Evolutionary conservation across 2,113 vertebrate genomes (phyloP).

Genomic region (Acanthisitta chloris): DNA sequence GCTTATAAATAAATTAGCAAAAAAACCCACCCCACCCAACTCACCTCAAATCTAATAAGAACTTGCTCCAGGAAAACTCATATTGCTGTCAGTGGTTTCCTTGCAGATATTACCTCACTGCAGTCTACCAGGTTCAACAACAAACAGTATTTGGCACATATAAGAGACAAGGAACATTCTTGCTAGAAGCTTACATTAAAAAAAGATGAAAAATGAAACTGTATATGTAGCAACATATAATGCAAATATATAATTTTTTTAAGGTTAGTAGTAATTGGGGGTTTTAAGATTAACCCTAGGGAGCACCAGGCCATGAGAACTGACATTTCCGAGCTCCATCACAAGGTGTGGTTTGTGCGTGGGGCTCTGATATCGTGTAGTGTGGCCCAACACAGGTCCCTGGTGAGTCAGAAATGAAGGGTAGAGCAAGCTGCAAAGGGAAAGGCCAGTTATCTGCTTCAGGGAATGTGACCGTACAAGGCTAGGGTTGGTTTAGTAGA

Average conservation of each 20-base stretch:
- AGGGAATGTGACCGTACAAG: fast-evolving
- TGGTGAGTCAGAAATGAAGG: not conserved
- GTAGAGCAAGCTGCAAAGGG: not conserved
- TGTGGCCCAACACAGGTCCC: fast-evolving
- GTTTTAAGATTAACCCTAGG: not conserved
- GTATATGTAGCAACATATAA: not conserved
- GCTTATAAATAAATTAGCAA: slow-evolving; percentile 9
- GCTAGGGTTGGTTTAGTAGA: not conserved
- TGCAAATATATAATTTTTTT: not conserved
- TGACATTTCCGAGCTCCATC: not conserved
- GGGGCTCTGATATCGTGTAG: not conserved
- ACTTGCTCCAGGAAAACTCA: slow-evolving; percentile 1
- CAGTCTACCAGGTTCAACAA: not conserved
- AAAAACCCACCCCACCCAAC: not conserved
- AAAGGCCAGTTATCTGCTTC: not conserved
- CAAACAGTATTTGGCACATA: not conserved
- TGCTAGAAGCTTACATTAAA: not conserved
- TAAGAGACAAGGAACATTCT: not conserved
- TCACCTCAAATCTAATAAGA: not conserved
- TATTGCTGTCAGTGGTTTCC: not conserved
- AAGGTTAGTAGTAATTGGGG: not conserved
- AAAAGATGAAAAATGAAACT: not conserved
- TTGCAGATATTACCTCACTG: not conserved
- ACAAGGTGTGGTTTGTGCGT: fast-evolving
- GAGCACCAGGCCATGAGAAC: not conserved